Percentiles rank a stretch among this genome's conserved stretches.
These are phyloP conservation scores for Ovibos moschatus DNA, from an alignment of 2,113 vertebrate genomes.

Conservation along the genomic window DNA sequence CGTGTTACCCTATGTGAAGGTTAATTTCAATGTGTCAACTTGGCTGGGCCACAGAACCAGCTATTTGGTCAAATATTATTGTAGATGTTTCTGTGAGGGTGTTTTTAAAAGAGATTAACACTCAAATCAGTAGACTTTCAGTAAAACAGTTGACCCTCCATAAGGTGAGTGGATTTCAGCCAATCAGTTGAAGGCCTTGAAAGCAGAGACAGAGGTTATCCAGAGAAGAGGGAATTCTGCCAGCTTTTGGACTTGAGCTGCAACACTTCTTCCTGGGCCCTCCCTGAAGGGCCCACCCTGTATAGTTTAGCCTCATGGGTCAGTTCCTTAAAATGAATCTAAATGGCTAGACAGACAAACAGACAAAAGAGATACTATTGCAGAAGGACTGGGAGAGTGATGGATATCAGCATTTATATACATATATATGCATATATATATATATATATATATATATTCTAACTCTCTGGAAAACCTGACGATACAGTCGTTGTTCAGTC, in stretches of 20 bases:
- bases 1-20: not conserved
- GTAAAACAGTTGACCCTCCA: not conserved
- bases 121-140: not conserved
- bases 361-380: not conserved
- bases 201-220: not conserved
- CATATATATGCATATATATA: no score
- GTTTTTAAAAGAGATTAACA: not conserved
- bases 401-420: no score
- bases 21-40: not conserved
- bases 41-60: not conserved
- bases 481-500: not conserved
- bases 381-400: not conserved
- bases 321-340: not conserved
- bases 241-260: not conserved
- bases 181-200: not conserved
- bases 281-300: not conserved
- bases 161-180: not conserved
- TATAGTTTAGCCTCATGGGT: not conserved
- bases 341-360: not conserved
- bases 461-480: not conserved
- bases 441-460: not conserved
- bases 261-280: not conserved
- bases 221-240: not conserved
- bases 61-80: not conserved
- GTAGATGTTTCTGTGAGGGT: not conserved